Conservation (phyloP, 2,113 vertebrate genomes). For the Xenopus laevis region DNA sequence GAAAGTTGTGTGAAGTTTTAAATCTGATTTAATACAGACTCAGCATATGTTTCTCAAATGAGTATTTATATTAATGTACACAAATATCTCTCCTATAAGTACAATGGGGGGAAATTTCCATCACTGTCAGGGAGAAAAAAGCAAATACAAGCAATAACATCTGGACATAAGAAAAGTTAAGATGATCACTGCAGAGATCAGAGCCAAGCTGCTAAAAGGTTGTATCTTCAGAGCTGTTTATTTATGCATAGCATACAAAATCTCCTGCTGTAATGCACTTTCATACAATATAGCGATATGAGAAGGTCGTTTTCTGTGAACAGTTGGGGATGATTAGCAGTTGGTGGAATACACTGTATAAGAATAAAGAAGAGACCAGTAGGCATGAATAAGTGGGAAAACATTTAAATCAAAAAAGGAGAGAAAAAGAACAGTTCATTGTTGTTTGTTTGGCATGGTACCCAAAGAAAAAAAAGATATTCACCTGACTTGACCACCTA, state of each 20-base stretch:
- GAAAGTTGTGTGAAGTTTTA: background rate
- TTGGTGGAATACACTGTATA: too few species aligned
- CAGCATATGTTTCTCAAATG: background rate
- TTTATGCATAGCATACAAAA: constrained; percentile 1
- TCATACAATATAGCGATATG: too few species aligned
- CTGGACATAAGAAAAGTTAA: constrained; percentile 5
- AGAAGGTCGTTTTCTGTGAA: too few species aligned
- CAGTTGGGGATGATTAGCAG: too few species aligned
- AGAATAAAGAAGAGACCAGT: too few species aligned
- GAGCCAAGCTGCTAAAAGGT: constrained; percentile 13
- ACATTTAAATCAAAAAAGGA: too few species aligned
- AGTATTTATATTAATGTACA: background rate
- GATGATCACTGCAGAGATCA: constrained; percentile 14
- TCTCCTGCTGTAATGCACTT: too few species aligned
- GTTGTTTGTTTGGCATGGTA: too few species aligned
- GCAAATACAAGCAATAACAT: constrained; percentile 8
- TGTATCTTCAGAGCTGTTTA: constrained; percentile 18
- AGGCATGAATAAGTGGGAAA: too few species aligned
- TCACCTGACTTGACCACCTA: too few species aligned
- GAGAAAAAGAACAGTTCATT: too few species aligned
- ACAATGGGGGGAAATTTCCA: background rate
- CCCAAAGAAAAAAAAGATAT: too few species aligned
- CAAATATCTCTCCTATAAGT: background rate
- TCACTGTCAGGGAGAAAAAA: background rate
- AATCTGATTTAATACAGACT: background rate